These are phyloP conservation scores for Scomber japonicus DNA, from an alignment of 2,113 vertebrate species.

Conservation along the genomic window DNA sequence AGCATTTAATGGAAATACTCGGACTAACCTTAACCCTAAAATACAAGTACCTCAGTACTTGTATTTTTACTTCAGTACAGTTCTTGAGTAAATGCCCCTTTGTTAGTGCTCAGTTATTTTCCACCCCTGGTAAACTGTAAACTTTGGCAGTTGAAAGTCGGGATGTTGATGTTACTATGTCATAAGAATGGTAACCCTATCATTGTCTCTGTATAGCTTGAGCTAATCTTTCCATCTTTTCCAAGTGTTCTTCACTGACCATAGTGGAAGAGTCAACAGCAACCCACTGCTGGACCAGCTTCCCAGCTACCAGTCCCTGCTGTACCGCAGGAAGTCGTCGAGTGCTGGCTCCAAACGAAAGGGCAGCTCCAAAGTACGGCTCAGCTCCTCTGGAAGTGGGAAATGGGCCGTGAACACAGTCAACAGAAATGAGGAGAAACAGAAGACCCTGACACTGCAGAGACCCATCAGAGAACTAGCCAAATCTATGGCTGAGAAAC, in stretches of 20 bases:
- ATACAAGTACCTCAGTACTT: too few species aligned
- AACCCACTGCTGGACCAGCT: constrained; percentile 91
- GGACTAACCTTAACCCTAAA: too few species aligned
- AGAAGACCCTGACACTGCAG: constrained; percentile 15
- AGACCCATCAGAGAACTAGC: constrained; percentile 82
- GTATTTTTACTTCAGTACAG: too few species aligned
- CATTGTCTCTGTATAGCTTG: neutral
- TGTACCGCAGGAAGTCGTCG: constrained; percentile 83
- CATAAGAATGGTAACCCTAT: neutral
- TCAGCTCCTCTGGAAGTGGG: constrained; percentile 63
- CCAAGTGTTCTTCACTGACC: constrained; percentile 80
- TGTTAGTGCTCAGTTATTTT: too few species aligned
- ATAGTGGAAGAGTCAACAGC: constrained; percentile 60
- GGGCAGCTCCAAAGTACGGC: constrained; percentile 48
- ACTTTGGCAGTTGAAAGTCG: neutral
- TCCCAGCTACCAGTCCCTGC: constrained; percentile 91
- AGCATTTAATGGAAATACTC: too few species aligned
- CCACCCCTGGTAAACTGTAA: neutral
- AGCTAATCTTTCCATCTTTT: neutral
- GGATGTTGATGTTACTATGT: too few species aligned
- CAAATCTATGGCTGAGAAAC: constrained; percentile 86
- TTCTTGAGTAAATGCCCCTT: too few species aligned
- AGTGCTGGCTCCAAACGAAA: constrained; percentile 49
- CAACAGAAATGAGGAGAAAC: constrained; percentile 62
- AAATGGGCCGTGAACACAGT: constrained; percentile 57